phyloP scores from a whole-genome alignment of 2,888 invertebrate genomes.

The Ecdyonurus torrentis region DNA sequence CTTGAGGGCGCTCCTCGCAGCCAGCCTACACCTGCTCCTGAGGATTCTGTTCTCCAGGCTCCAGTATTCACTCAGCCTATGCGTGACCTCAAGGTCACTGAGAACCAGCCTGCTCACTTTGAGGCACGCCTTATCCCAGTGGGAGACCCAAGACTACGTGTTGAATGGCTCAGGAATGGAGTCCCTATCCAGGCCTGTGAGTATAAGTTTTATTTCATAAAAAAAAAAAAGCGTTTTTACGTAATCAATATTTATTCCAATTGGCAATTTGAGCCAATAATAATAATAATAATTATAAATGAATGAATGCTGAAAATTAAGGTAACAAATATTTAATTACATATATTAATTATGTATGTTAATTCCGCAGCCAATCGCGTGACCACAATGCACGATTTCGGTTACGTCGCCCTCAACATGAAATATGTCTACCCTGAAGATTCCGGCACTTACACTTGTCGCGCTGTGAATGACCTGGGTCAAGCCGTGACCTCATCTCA shows the following conservation, averaged over 20 bases:
- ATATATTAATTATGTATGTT: slow-evolving; percentile 2
- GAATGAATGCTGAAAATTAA: too few species aligned
- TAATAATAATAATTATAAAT: too few species aligned
- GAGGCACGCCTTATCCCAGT: slow-evolving; percentile 89
- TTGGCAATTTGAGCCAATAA: too few species aligned
- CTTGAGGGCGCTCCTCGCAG: slow-evolving; percentile 64
- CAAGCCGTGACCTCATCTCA: slow-evolving; percentile 92
- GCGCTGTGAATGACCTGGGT: slow-evolving; percentile 81
- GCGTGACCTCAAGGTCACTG: slow-evolving; percentile 67
- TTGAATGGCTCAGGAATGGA: slow-evolving; percentile 87
- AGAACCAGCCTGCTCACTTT: slow-evolving; percentile 86
- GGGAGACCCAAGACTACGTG: slow-evolving; percentile 79
- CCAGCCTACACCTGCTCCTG: slow-evolving; percentile 53
- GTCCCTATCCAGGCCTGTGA: slow-evolving; percentile 77
- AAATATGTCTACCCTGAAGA: slow-evolving; percentile 91
- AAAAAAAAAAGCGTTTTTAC: too few species aligned
- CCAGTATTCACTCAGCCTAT: slow-evolving; percentile 87
- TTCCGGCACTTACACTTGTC: slow-evolving; percentile 90
- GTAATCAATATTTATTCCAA: too few species aligned
- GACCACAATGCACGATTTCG: slow-evolving; percentile 94
- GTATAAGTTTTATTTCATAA: too few species aligned
- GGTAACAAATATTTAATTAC: slow-evolving; percentile 7
- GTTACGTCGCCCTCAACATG: slow-evolving; percentile 89
- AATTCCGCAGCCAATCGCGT: slow-evolving; percentile 57
- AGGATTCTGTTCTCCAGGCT: slow-evolving; percentile 68